These are phyloP conservation scores for Australoheros facetus DNA, from an alignment of 2,797 vertebrate species.

Conservation along the genomic window DNA sequence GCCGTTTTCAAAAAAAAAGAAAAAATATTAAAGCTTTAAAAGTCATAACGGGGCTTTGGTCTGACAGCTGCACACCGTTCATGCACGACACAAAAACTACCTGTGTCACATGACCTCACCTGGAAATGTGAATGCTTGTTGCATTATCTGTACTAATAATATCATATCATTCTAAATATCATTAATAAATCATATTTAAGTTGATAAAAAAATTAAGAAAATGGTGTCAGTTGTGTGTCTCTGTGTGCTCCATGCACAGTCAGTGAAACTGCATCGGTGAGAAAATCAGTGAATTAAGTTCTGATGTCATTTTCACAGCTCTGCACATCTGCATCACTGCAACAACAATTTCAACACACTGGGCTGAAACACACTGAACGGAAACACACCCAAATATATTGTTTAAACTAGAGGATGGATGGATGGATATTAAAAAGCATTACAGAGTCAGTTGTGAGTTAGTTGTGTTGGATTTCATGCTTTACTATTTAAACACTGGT, in stretches of 20 bases:
- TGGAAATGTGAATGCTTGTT: neutral
- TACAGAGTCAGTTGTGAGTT: neutral
- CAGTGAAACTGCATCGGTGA: neutral
- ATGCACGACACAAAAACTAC: neutral
- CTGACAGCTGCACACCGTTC: neutral
- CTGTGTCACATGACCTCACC: neutral
- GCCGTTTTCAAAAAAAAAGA: neutral
- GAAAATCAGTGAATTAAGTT: neutral
- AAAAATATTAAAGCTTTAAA: neutral
- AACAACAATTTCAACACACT: neutral
- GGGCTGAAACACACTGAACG: neutral
- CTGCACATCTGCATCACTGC: neutral
- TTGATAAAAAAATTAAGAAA: too few species aligned
- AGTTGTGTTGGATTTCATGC: neutral
- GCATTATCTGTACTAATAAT: neutral
- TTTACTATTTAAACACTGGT: neutral
- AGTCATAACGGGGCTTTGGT: neutral
- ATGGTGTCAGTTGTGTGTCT: neutral
- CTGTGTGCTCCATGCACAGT: neutral
- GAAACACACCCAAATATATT: neutral
- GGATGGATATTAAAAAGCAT: neutral
- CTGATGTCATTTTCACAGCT: neutral
- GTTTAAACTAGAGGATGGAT: neutral
- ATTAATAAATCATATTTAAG: neutral
- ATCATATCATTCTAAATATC: neutral